Percentiles rank a stretch among this genome's conserved stretches.
Conservation (phyloP, 2,888 invertebrate genomes). For the Pardosa pseudoannulata region DNA sequence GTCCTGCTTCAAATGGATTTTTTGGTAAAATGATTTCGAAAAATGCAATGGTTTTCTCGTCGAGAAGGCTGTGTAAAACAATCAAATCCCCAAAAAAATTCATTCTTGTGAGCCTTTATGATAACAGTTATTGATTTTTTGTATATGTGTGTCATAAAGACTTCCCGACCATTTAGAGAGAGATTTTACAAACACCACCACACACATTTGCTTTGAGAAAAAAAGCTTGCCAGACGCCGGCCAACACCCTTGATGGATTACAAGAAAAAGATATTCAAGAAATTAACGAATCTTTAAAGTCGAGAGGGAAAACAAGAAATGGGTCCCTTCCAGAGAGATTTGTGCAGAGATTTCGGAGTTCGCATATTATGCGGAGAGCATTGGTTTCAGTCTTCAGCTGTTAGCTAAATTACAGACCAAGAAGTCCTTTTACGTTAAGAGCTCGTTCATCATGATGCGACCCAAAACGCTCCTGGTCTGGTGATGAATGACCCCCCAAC, state of each 20-base stretch:
- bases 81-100: background rate
- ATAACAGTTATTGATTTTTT: conserved; percentile 1
- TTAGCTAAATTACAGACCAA: conserved; percentile 71
- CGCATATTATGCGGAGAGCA: conserved; percentile 39
- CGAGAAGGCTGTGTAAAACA: background rate
- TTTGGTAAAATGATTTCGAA: background rate
- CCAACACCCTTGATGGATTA: conserved; percentile 36
- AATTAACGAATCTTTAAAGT: conserved; percentile 56
- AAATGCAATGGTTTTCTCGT: background rate
- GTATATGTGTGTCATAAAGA: background rate
- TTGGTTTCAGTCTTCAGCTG: conserved; percentile 60
- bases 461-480: conserved; percentile 61
- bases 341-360: conserved; percentile 49
- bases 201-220: background rate
- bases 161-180: conserved; percentile 1
- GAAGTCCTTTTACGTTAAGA: conserved; percentile 70
- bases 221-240: background rate
- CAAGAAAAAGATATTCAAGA: conserved; percentile 21
- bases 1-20: background rate
- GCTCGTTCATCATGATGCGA: conserved; percentile 69
- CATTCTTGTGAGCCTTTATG: background rate
- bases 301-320: conserved; percentile 4
- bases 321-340: conserved; percentile 31
- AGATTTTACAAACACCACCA: background rate
- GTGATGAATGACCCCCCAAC: conserved; percentile 58